A percentile compares a stretch with the other conserved stretches of the same genome.
These are phyloP conservation scores for Parauchenoglanis punctatus DNA, from an alignment of 2,797 vertebrate species.

Conservation along the genomic window DNA sequence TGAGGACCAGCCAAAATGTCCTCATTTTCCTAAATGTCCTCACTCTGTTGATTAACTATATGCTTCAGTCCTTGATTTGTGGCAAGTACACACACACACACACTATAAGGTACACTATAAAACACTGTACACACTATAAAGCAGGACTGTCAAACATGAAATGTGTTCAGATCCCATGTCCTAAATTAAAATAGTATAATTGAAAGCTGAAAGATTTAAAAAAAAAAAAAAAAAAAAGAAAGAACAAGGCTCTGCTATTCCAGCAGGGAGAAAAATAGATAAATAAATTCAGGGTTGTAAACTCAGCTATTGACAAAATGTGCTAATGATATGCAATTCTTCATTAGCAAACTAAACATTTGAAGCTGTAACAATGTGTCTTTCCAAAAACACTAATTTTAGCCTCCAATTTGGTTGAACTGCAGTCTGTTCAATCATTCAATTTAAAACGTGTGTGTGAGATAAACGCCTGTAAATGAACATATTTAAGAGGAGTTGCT, in stretches of 20 bases:
- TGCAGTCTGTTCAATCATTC: background rate
- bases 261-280: background rate
- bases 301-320: background rate
- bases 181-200: background rate
- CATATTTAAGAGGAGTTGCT: background rate
- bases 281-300: background rate
- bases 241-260: background rate
- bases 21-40: too few relatives aligned
- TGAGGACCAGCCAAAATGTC: too few relatives aligned
- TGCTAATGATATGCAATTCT: background rate
- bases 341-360: background rate
- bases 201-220: background rate
- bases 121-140: background rate
- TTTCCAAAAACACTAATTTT: background rate
- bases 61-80: too few relatives aligned
- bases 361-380: background rate
- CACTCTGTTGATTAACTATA: too few relatives aligned
- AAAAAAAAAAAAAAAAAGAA: background rate
- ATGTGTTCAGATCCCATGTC: background rate
- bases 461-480: background rate
- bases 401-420: background rate
- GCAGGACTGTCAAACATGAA: background rate
- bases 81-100: background rate
- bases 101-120: background rate
- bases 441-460: background rate